phyloP scores from a whole-genome alignment of 2,113 vertebrate species.

The Oxyruncus cristatus region DNA sequence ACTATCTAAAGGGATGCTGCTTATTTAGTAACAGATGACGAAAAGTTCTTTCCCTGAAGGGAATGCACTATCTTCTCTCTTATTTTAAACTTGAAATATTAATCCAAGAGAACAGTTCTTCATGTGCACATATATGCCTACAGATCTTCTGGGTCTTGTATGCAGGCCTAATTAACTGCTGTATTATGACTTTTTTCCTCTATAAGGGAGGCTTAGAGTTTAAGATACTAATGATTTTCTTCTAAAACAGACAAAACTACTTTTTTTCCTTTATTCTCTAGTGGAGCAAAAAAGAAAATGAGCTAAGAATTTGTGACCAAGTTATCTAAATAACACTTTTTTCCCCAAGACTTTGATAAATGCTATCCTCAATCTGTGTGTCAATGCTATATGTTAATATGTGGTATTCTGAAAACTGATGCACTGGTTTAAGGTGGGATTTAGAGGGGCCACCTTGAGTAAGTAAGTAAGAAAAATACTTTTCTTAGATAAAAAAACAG shows the following conservation, averaged over 20 bases:
- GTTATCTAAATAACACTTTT: not conserved
- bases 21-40: not conserved
- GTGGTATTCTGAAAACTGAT: not conserved
- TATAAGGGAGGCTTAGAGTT: not conserved
- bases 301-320: not conserved
- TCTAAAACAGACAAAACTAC: not conserved
- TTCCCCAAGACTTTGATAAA: not conserved
- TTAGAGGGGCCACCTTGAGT: not conserved
- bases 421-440: not conserved
- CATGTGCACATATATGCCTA: rapidly evolving
- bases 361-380: not conserved
- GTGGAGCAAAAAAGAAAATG: not conserved
- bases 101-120: not conserved
- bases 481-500: not conserved
- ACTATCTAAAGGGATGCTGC: not conserved
- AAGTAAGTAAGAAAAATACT: not conserved
- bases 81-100: not conserved
- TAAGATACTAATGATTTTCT: not conserved
- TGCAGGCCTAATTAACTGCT: not conserved
- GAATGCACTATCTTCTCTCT: not conserved
- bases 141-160: not conserved
- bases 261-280: not conserved
- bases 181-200: not conserved
- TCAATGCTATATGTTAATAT: not conserved
- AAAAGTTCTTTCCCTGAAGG: not conserved